Evolutionary conservation across 1,140 invertebrate genomes (phyloP).

Genomic region (Megathymus violae): DNA sequence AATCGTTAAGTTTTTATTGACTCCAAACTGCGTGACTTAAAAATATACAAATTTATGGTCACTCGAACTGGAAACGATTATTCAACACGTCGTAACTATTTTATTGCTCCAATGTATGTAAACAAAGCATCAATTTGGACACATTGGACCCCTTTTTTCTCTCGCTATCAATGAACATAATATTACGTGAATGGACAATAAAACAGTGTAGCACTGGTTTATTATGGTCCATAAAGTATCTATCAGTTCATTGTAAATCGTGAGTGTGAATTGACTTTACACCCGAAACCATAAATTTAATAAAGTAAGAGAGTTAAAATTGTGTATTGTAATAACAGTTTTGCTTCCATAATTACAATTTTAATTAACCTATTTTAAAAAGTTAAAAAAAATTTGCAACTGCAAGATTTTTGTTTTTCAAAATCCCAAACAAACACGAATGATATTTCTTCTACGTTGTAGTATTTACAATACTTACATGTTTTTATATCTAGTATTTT

Average conservation of each 20-base stretch:
- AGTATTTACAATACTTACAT: too few relatives aligned
- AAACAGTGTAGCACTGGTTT: constrained; percentile 28
- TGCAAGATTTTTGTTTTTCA: too few relatives aligned
- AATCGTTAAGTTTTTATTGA: constrained; percentile 83
- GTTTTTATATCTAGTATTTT: too few relatives aligned
- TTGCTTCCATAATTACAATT: too few relatives aligned
- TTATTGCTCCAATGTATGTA: constrained; percentile 79
- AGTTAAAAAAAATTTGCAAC: too few relatives aligned
- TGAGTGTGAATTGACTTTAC: constrained; percentile 16
- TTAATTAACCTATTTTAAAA: too few relatives aligned
- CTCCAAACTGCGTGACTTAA: constrained; percentile 79
- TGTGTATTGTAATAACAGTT: too few relatives aligned
- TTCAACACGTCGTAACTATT: constrained; percentile 82
- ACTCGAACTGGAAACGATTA: constrained; percentile 80
- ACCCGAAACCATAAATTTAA: constrained; percentile 1
- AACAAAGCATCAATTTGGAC: constrained; percentile 76
- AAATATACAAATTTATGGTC: constrained; percentile 83
- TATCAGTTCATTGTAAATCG: constrained; percentile 9
- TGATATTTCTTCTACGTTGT: too few relatives aligned
- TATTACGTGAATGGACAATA: constrained; percentile 33
- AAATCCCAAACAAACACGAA: too few relatives aligned
- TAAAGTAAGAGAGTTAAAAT: not conserved
- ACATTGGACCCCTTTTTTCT: constrained; percentile 49
- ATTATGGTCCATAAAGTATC: constrained; percentile 23
- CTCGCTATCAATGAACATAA: constrained; percentile 26